Evolutionary conservation across 1,140 invertebrate species (phyloP).

Genomic region (Pseudomyrmex flavicornis): DNA sequence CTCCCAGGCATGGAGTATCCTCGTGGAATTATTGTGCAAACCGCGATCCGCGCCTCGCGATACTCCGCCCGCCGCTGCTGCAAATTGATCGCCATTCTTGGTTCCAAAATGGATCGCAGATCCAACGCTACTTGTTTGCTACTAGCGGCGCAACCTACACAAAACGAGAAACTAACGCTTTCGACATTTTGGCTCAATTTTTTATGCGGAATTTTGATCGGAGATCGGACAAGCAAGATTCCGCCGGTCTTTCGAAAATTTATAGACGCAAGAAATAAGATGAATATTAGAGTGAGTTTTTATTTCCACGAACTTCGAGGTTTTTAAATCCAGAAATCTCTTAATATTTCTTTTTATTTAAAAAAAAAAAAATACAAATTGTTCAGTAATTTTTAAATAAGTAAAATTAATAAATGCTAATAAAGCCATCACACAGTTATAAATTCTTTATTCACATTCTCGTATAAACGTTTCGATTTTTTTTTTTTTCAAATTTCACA

Average conservation of each 20-base stretch:
- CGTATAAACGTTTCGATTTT: too few species aligned
- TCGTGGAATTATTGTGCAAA: conserved; percentile 77
- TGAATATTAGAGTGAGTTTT: too few species aligned
- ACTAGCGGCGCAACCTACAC: background rate
- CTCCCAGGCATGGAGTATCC: conserved; percentile 70
- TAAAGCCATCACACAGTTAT: too few species aligned
- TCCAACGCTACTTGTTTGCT: background rate
- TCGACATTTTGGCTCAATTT: background rate
- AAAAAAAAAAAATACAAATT: too few species aligned
- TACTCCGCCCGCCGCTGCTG: conserved; percentile 7
- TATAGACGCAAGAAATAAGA: background rate
- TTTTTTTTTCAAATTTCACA: too few species aligned
- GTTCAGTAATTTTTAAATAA: too few species aligned
- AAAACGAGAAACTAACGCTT: background rate
- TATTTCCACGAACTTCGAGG: too few species aligned
- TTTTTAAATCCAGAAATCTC: too few species aligned
- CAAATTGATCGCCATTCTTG: background rate
- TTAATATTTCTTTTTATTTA: too few species aligned
- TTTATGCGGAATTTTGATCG: background rate
- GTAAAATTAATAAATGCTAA: too few species aligned
- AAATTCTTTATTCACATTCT: too few species aligned
- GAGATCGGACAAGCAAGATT: background rate
- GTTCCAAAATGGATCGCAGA: background rate
- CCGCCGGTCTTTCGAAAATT: background rate
- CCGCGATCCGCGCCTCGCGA: conserved; percentile 50